Conservation (phyloP, 2,888 invertebrate species). For the Gibbula magus region DNA sequence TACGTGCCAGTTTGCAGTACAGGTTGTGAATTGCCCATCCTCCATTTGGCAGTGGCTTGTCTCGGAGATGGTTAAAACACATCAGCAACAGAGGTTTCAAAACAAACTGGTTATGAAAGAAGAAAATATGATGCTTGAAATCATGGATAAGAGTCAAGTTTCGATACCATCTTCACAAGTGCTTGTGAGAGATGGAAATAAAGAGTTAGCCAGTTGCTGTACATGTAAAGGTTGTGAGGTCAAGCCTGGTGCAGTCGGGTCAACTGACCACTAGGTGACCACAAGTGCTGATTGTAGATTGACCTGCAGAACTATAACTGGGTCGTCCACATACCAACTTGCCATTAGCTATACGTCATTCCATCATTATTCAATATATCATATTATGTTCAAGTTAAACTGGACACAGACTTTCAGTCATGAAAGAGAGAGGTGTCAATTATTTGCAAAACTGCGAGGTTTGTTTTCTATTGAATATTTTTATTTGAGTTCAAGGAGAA, state of each 20-base stretch:
- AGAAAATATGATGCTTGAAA: too few species aligned
- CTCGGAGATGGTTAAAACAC: too few species aligned
- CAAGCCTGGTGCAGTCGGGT: neutral
- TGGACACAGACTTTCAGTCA: neutral
- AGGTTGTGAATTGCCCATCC: too few species aligned
- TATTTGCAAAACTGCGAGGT: too few species aligned
- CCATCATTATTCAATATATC: neutral
- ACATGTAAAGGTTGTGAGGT: neutral
- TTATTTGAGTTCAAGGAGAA: neutral
- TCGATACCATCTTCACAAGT: too few species aligned
- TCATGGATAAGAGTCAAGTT: too few species aligned
- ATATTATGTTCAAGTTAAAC: neutral
- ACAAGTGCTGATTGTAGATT: neutral
- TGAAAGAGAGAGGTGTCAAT: too few species aligned
- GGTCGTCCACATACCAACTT: neutral
- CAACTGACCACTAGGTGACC: neutral
- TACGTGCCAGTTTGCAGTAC: too few species aligned
- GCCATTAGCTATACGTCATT: neutral
- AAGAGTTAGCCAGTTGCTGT: neutral
- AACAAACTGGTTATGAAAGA: too few species aligned
- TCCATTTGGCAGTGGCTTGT: too few species aligned
- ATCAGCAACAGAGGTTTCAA: too few species aligned
- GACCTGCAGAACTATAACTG: neutral
- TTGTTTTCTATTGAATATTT: neutral
- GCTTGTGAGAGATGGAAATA: neutral